Percentiles rank a stretch among this genome's conserved stretches.
Evolutionary conservation across 2,888 invertebrate genomes (phyloP).

Genomic region (Caenorhabditis virilis): DNA sequence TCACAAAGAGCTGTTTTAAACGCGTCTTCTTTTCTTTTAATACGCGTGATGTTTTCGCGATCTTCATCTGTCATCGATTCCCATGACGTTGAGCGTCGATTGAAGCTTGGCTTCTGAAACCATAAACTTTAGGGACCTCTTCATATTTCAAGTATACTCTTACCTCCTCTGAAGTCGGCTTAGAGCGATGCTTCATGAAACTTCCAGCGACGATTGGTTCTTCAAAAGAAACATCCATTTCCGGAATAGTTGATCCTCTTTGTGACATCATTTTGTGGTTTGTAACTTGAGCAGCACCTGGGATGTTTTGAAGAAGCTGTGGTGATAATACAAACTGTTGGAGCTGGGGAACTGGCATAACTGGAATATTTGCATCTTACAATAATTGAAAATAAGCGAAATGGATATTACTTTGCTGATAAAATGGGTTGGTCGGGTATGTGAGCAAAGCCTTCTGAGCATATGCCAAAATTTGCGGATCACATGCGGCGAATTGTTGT

Average conservation of each 20-base stretch:
- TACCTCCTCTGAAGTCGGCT: constrained; percentile 9
- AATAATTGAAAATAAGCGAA: too few relatives aligned
- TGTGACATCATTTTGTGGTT: not conserved
- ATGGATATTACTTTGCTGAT: too few relatives aligned
- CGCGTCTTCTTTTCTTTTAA: constrained; percentile 53
- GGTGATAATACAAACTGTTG: too few relatives aligned
- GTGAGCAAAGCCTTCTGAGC: too few relatives aligned
- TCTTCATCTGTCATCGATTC: constrained; percentile 52
- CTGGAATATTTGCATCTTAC: too few relatives aligned
- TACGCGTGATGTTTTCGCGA: constrained; percentile 39
- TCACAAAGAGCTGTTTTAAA: constrained; percentile 68
- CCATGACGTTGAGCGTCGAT: constrained; percentile 32
- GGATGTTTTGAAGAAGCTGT: too few relatives aligned
- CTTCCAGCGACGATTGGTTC: constrained; percentile 32
- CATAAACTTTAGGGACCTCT: not conserved
- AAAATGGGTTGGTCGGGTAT: too few relatives aligned
- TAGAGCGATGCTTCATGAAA: constrained; percentile 2
- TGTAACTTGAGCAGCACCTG: not conserved
- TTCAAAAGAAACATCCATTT: constrained; percentile 23
- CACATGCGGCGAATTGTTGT: too few relatives aligned
- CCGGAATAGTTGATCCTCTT: constrained; percentile 8
- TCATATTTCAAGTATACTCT: not conserved
- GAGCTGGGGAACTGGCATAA: too few relatives aligned
- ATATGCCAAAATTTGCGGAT: too few relatives aligned
- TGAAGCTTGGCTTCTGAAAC: constrained; percentile 6